A percentile compares a stretch with the other conserved stretches of the same genome.
Conservation (phyloP, 2,113 vertebrate genomes). For the Dromas ardeola region DNA sequence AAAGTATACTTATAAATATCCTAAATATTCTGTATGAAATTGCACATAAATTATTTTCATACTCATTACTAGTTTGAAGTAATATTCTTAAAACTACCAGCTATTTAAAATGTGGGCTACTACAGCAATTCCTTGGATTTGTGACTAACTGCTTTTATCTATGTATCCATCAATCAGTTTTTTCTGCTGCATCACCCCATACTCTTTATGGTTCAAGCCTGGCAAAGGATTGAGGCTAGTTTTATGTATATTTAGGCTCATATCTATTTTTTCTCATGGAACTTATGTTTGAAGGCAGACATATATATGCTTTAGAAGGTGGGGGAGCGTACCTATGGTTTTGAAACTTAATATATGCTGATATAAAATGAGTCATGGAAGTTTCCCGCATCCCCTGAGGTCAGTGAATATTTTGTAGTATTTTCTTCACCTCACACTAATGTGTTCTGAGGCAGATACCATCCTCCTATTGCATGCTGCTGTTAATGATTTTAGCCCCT, state of each 20-base stretch:
- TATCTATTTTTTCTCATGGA: not conserved
- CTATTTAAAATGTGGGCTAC: not conserved
- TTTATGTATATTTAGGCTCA: not conserved
- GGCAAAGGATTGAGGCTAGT: not conserved
- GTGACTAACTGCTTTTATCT: not conserved
- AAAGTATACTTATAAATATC: not conserved
- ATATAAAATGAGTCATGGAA: not conserved
- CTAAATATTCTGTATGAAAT: not conserved
- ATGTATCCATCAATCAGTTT: not conserved
- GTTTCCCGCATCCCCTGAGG: not conserved
- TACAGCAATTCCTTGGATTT: not conserved
- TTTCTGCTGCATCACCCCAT: not conserved
- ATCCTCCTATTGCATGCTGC: not conserved
- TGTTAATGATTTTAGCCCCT: not conserved
- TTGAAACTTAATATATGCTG: not conserved
- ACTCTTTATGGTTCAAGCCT: not conserved
- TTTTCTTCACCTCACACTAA: not conserved
- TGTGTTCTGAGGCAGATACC: not conserved
- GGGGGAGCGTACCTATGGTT: not conserved
- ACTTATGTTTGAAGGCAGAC: not conserved
- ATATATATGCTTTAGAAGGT: not conserved
- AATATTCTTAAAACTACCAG: not conserved
- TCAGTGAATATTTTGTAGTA: not conserved
- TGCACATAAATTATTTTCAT: not conserved
- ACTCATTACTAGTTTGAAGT: not conserved